These are phyloP conservation scores for Triplophysa siluroides DNA, from an alignment of 2,113 vertebrate species.

Conservation along the genomic window DNA sequence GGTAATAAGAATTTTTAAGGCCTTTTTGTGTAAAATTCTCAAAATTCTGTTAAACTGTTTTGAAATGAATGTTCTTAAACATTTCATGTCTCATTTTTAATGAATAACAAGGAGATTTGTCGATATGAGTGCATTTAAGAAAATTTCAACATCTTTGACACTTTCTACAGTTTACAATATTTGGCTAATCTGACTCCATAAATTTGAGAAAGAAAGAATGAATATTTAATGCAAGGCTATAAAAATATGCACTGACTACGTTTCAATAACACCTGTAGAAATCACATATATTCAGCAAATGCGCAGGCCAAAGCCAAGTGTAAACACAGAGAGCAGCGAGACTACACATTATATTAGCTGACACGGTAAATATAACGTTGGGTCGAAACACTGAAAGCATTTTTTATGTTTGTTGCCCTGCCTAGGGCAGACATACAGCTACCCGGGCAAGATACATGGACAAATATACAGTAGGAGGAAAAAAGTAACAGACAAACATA, in stretches of 20 bases:
- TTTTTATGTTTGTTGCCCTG: constrained; percentile 14
- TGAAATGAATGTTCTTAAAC: too few species aligned
- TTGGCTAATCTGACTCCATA: background rate
- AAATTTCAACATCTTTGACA: too few species aligned
- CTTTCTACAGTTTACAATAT: too few species aligned
- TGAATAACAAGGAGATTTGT: too few species aligned
- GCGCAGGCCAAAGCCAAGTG: background rate
- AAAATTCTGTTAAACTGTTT: too few species aligned
- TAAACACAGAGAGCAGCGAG: background rate
- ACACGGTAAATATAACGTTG: constrained; percentile 12
- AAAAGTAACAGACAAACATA: constrained; percentile 1
- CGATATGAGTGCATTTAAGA: too few species aligned
- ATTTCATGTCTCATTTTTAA: too few species aligned
- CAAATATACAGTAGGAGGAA: background rate
- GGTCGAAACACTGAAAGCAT: constrained; percentile 2
- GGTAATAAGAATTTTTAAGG: too few species aligned
- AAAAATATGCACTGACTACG: background rate
- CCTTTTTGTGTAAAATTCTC: too few species aligned
- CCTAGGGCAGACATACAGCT: constrained; percentile 27
- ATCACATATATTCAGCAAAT: constrained; percentile 13
- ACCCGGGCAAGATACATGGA: constrained; percentile 17
- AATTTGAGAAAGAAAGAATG: background rate
- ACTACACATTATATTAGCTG: constrained; percentile 24
- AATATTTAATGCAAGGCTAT: background rate
- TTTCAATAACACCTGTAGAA: background rate